Conservation (phyloP, 2,113 vertebrate species). For the Mobula birostris region DNA sequence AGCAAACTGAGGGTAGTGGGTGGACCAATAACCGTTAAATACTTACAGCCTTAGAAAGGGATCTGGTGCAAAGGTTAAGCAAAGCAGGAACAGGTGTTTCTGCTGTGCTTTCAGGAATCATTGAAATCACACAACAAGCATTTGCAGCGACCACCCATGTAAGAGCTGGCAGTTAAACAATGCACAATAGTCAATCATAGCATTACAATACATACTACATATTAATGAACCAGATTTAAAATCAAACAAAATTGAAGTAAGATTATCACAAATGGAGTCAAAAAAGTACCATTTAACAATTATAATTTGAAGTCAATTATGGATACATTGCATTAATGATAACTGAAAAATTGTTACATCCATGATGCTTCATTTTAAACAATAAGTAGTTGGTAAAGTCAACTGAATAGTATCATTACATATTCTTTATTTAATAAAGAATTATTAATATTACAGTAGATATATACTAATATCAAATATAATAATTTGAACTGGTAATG, state of each 20-base stretch:
- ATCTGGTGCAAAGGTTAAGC: background rate
- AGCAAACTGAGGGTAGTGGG: background rate
- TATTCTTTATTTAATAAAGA: background rate
- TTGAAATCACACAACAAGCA: background rate
- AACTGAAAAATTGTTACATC: background rate
- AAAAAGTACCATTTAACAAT: background rate
- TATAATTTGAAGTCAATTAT: background rate
- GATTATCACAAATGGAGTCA: background rate
- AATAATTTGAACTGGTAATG: background rate
- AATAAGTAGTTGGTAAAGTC: background rate
- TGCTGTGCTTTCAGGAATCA: background rate
- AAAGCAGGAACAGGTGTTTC: constrained; percentile 31
- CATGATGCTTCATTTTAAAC: background rate
- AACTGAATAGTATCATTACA: background rate
- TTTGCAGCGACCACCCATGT: background rate
- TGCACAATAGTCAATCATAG: too few relatives aligned
- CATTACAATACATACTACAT: background rate
- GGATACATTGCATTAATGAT: background rate
- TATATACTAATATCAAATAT: background rate
- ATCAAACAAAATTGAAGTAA: background rate
- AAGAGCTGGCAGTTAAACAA: background rate
- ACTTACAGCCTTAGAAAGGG: background rate
- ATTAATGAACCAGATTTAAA: background rate
- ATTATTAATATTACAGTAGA: background rate
- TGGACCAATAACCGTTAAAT: background rate